A percentile compares a stretch with the other conserved stretches of the same genome.
Evolutionary conservation across 2,888 invertebrate genomes (phyloP).

Genomic region (Polylopha cassiicola): DNA sequence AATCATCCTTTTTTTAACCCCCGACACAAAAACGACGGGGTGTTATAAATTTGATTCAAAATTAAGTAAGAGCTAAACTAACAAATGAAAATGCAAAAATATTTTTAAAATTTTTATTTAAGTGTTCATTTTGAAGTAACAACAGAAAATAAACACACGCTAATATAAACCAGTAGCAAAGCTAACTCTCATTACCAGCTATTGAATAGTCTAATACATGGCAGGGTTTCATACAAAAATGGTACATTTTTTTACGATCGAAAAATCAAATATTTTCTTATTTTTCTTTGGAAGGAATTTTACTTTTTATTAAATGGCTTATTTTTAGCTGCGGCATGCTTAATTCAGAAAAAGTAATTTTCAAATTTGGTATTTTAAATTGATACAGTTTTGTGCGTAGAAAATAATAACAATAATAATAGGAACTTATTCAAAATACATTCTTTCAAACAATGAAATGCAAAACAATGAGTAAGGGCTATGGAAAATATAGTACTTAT

Average conservation of each 20-base stretch:
- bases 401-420: slow-evolving; percentile 24
- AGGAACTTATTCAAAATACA: slow-evolving; percentile 23
- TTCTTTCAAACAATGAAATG: slow-evolving; percentile 6
- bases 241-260: not conserved
- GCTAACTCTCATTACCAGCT: slow-evolving; percentile 58
- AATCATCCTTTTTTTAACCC: no score
- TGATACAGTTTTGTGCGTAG: slow-evolving; percentile 28
- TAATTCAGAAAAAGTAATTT: not conserved
- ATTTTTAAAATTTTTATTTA: slow-evolving; percentile 63
- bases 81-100: slow-evolving; percentile 30
- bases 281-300: no score
- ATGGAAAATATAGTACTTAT: slow-evolving; percentile 4
- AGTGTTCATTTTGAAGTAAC: slow-evolving; percentile 67
- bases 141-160: slow-evolving; percentile 65
- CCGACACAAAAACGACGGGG: no score
- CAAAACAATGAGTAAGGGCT: slow-evolving; percentile 3
- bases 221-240: slow-evolving; percentile 20
- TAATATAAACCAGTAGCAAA: slow-evolving; percentile 71
- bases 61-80: no score
- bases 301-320: not conserved
- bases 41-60: no score
- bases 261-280: no score
- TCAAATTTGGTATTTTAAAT: not conserved
- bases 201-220: slow-evolving; percentile 41
- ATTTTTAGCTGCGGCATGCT: not conserved